These are phyloP conservation scores for Mystacornis crossleyi DNA, from an alignment of 2,113 vertebrate genomes.

Conservation along the genomic window DNA sequence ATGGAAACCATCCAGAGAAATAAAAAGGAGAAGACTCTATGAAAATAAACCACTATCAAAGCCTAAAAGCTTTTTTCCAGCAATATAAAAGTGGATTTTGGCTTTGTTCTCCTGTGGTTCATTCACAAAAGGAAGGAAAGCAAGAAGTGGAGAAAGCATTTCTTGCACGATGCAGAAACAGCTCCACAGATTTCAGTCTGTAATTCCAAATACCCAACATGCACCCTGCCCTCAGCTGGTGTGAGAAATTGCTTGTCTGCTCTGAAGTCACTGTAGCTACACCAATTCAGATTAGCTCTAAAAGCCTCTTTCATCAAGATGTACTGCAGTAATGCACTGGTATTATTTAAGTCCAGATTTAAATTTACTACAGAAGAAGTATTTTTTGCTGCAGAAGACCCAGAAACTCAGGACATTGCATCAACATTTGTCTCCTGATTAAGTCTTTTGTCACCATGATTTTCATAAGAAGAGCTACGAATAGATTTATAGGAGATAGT, in stretches of 20 bases:
- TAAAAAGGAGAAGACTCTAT: not conserved
- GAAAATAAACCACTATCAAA: not conserved
- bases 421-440: not conserved
- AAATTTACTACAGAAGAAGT: not conserved
- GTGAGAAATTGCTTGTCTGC: not conserved
- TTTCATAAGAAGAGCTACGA: not conserved
- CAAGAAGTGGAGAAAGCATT: not conserved
- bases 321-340: not conserved
- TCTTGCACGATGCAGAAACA: not conserved
- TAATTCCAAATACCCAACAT: not conserved
- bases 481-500: not conserved
- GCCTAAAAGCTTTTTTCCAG: not conserved
- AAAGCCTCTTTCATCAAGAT: not conserved
- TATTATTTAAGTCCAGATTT: not conserved
- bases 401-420: not conserved
- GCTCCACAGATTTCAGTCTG: not conserved
- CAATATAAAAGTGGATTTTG: not conserved
- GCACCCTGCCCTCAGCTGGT: not conserved
- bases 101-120: not conserved
- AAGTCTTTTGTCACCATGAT: not conserved
- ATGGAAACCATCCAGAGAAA: not conserved
- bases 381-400: not conserved
- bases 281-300: not conserved
- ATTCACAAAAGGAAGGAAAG: not conserved
- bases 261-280: not conserved